Conservation (phyloP, 1,140 invertebrate genomes). For the Dendroctonus ponderosae region DNA sequence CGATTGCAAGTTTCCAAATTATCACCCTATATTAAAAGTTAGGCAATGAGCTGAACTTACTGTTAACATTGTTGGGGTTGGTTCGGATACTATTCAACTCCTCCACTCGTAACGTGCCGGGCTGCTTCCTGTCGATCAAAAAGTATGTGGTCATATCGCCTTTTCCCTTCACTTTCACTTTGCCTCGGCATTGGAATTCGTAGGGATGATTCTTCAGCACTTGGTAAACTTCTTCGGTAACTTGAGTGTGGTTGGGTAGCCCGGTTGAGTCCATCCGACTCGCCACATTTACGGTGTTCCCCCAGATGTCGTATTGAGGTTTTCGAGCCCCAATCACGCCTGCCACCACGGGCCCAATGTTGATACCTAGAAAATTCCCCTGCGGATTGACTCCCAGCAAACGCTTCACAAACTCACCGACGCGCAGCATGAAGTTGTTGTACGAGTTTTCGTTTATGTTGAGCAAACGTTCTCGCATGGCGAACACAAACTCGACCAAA, state of each 20-base stretch:
- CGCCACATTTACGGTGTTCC: slow-evolving; percentile 93
- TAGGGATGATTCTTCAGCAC: slow-evolving; percentile 70
- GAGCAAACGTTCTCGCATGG: slow-evolving; percentile 80
- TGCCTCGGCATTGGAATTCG: slow-evolving; percentile 78
- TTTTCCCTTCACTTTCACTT: slow-evolving; percentile 90
- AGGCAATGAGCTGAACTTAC: slow-evolving; percentile 22
- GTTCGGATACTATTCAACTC: slow-evolving; percentile 51
- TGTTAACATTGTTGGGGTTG: slow-evolving; percentile 36
- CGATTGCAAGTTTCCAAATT: too few relatives aligned
- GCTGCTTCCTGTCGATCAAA: slow-evolving; percentile 67
- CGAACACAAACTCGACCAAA: slow-evolving; percentile 87
- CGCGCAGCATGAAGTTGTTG: slow-evolving; percentile 92
- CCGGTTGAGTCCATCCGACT: slow-evolving; percentile 87
- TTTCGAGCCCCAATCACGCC: slow-evolving; percentile 93
- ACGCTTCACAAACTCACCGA: slow-evolving; percentile 60
- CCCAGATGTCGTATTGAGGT: slow-evolving; percentile 96
- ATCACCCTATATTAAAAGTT: background rate
- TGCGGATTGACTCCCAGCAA: background rate
- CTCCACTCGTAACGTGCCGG: slow-evolving; percentile 58
- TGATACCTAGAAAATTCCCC: slow-evolving; percentile 66
- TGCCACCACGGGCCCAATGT: slow-evolving; percentile 88
- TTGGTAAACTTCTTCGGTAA: slow-evolving; percentile 80
- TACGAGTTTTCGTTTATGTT: slow-evolving; percentile 94
- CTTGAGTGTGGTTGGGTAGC: slow-evolving; percentile 80
- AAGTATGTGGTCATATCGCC: slow-evolving; percentile 94